These are phyloP conservation scores for Charina bottae DNA, from an alignment of 2,113 vertebrate species.

Conservation along the genomic window DNA sequence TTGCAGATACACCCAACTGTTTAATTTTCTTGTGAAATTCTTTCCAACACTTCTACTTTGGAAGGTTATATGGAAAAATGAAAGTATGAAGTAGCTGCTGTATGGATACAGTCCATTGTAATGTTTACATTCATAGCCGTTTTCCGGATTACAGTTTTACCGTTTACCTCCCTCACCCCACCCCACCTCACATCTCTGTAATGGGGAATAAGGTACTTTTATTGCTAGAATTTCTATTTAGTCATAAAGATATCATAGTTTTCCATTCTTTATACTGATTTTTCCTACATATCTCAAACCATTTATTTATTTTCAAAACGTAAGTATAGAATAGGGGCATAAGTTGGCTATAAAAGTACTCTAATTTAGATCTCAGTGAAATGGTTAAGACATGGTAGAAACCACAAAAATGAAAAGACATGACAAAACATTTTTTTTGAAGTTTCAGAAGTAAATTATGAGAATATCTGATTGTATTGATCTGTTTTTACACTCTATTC, in stretches of 20 bases:
- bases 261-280: background rate
- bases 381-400: background rate
- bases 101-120: background rate
- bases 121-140: background rate
- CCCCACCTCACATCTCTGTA: background rate
- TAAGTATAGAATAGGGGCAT: background rate
- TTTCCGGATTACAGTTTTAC: background rate
- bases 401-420: background rate
- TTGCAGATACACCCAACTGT: background rate
- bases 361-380: background rate
- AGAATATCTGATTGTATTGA: background rate
- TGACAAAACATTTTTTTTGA: background rate
- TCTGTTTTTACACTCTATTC: background rate
- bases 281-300: background rate
- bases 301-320: background rate
- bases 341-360: background rate
- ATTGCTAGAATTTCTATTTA: background rate
- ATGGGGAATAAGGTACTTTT: background rate
- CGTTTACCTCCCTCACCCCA: slow-evolving; percentile 6
- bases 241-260: background rate
- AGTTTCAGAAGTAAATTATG: background rate
- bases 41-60: background rate
- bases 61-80: background rate
- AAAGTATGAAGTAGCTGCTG: background rate
- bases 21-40: background rate